Evolutionary conservation across 2,113 vertebrate species (phyloP).

Genomic region (Channa maculata): DNA sequence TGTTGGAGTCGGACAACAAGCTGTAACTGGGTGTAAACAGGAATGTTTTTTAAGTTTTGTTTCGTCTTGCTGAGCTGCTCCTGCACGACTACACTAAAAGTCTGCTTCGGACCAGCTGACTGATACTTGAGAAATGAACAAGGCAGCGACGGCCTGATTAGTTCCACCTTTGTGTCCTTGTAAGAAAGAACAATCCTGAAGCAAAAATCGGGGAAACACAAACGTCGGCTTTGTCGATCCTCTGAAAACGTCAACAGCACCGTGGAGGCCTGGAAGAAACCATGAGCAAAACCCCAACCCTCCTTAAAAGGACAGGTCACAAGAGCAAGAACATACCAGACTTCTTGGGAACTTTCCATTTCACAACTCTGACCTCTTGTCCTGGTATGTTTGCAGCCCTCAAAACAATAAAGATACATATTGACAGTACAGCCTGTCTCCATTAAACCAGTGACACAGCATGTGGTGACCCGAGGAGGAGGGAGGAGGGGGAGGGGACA

Average conservation of each 20-base stretch:
- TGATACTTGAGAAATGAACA: background rate
- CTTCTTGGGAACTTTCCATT: slow-evolving; percentile 77
- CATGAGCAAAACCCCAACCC: slow-evolving; percentile 34
- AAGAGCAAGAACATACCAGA: slow-evolving; percentile 68
- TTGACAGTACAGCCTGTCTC: slow-evolving; percentile 16
- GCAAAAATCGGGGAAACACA: background rate
- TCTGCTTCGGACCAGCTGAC: slow-evolving; percentile 17
- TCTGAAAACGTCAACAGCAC: background rate
- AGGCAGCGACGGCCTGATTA: too few species aligned
- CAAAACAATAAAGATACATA: slow-evolving; percentile 10
- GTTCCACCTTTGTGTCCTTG: background rate
- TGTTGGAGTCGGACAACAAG: too few species aligned
- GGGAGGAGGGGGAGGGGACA: background rate
- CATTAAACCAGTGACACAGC: background rate
- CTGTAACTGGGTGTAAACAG: background rate
- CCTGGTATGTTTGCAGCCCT: slow-evolving; percentile 52
- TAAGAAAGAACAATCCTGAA: background rate
- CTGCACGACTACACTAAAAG: slow-evolving; percentile 16
- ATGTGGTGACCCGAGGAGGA: background rate
- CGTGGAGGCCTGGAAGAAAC: background rate
- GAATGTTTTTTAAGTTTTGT: background rate
- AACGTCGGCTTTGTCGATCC: background rate
- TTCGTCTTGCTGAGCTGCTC: slow-evolving; percentile 11
- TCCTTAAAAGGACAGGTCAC: slow-evolving; percentile 32
- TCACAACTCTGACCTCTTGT: slow-evolving; percentile 58